Conservation (phyloP, 2,888 invertebrate species). For the Chrysolina haemoptera region DNA sequence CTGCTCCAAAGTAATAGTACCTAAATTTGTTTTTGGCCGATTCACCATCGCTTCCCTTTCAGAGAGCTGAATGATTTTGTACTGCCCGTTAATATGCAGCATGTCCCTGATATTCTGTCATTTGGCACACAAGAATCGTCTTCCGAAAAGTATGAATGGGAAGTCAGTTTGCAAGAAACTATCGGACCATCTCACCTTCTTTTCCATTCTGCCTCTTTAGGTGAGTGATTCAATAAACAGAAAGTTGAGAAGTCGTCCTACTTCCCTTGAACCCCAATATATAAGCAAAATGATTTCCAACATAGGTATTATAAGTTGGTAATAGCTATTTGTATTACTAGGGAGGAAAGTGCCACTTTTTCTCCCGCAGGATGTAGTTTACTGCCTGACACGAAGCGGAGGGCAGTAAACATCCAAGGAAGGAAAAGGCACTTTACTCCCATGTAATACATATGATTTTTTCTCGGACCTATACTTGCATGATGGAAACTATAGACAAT, state of each 20-base stretch:
- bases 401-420: too few species aligned
- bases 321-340: too few species aligned
- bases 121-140: conserved; percentile 95
- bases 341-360: too few species aligned
- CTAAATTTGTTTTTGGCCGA: conserved; percentile 5
- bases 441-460: too few species aligned
- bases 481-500: too few species aligned
- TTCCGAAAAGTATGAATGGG: conserved; percentile 90
- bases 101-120: conserved; percentile 91
- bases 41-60: conserved; percentile 52
- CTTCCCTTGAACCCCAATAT: too few species aligned
- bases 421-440: too few species aligned
- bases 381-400: too few species aligned
- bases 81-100: conserved; percentile 86
- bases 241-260: neutral
- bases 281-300: too few species aligned
- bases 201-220: conserved; percentile 87
- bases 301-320: too few species aligned
- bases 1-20: conserved; percentile 79
- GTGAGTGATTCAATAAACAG: conserved; percentile 64
- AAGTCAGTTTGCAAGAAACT: conserved; percentile 92
- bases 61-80: conserved; percentile 92
- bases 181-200: conserved; percentile 94
- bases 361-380: too few species aligned
- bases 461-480: too few species aligned